A percentile compares a stretch with the other conserved stretches of the same genome.
Conservation (phyloP, 1,140 invertebrate species). For the Ectropis grisescens region DNA sequence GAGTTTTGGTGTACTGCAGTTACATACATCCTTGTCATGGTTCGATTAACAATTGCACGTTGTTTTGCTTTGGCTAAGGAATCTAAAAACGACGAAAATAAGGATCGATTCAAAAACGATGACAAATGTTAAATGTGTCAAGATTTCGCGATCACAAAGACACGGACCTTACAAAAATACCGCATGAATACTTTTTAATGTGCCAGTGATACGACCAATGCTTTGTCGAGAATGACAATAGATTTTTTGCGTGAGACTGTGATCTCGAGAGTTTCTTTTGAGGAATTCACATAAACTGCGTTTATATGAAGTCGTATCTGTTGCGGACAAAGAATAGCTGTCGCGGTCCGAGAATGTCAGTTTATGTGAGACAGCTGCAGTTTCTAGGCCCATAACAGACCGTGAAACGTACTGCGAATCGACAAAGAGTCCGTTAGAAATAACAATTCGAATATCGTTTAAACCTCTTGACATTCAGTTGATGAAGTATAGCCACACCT, state of each 20-base stretch:
- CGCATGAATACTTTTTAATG: slow-evolving; percentile 68
- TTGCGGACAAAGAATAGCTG: slow-evolving; percentile 43
- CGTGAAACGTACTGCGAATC: slow-evolving; percentile 47
- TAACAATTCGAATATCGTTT: slow-evolving; percentile 52
- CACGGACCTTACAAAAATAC: slow-evolving; percentile 47
- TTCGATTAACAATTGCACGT: no score
- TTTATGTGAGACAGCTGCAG: slow-evolving; percentile 57
- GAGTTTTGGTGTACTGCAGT: no score
- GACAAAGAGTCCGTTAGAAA: slow-evolving; percentile 50
- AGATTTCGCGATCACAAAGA: slow-evolving; percentile 43
- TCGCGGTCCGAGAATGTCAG: slow-evolving; percentile 42
- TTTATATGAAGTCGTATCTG: slow-evolving; percentile 66
- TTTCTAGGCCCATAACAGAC: slow-evolving; percentile 37
- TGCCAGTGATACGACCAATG: slow-evolving; percentile 62
- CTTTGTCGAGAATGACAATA: slow-evolving; percentile 39
- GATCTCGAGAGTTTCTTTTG: slow-evolving; percentile 51
- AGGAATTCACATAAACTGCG: slow-evolving; percentile 61
- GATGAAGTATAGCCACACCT: slow-evolving; percentile 42
- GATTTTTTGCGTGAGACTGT: slow-evolving; percentile 50
- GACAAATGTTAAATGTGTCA: slow-evolving; percentile 53
- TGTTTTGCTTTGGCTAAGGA: no score
- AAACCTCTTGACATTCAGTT: slow-evolving; percentile 28
- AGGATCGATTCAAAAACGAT: slow-evolving; percentile 5
- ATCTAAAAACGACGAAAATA: no score
- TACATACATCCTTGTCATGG: no score